A percentile compares a stretch with the other conserved stretches of the same genome.
These are phyloP conservation scores for Eunapius fragilis DNA, from an alignment of 37 sponge, comb jelly and placozoan genomes.

Conservation along the genomic window DNA sequence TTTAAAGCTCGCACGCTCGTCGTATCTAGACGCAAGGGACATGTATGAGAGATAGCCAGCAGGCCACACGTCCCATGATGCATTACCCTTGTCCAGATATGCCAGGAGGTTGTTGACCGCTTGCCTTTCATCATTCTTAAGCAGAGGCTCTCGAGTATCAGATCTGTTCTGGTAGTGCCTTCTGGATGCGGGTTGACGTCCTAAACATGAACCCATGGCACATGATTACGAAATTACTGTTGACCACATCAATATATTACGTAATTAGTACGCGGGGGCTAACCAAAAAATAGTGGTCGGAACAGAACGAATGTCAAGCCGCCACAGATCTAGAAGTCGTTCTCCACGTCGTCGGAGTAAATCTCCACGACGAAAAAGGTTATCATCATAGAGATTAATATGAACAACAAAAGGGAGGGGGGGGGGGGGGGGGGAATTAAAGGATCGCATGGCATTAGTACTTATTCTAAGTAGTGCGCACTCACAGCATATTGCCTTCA, in stretches of 20 bases:
- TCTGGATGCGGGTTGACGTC: neutral
- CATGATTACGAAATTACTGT: neutral
- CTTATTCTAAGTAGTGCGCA: neutral
- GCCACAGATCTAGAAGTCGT: neutral
- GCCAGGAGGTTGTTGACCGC: slow-evolving; percentile 65
- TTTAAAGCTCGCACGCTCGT: neutral
- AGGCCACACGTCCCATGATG: neutral
- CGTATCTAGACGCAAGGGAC: neutral
- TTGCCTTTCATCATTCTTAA: slow-evolving; percentile 66
- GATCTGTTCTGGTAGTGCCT: slow-evolving; percentile 2
- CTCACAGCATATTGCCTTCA: neutral
- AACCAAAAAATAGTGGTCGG: neutral
- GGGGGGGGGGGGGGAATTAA: no score
- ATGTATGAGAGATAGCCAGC: no score
- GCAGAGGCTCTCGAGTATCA: slow-evolving; percentile 56
- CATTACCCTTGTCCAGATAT: slow-evolving; percentile 62
- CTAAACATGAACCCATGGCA: neutral
- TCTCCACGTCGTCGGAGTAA: neutral
- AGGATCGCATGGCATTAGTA: neutral
- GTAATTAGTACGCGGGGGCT: neutral
- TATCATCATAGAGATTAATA: neutral
- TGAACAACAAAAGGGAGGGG: neutral
- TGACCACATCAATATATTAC: neutral
- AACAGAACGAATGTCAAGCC: neutral
- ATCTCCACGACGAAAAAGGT: neutral